Conservation (phyloP, 2,113 vertebrate genomes). For the Pollimyrus isidori region DNA sequence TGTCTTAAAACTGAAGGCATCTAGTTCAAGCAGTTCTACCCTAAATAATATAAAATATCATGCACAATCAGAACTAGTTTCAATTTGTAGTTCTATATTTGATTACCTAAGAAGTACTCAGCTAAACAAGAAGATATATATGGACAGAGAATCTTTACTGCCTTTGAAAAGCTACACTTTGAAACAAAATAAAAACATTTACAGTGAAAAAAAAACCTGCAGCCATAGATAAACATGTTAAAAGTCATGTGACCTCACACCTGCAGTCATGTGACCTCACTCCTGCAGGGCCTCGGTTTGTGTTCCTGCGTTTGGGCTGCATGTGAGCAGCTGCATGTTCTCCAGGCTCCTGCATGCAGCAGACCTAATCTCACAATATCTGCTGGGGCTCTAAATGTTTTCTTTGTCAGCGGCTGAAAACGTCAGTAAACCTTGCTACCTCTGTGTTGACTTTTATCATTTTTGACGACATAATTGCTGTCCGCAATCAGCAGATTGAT, state of each 20-base stretch:
- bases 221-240: not conserved
- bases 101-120: not conserved
- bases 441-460: not conserved
- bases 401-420: not conserved
- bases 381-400: not conserved
- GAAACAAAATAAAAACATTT: not conserved
- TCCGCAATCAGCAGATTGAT: not conserved
- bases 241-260: not conserved
- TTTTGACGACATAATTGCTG: not conserved
- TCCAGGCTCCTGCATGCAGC: not conserved
- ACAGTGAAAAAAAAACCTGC: not conserved
- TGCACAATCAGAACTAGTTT: not conserved
- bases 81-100: not conserved
- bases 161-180: not conserved
- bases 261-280: not conserved
- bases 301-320: not conserved
- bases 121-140: not conserved
- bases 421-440: not conserved
- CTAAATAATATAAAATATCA: not conserved
- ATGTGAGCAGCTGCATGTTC: not conserved
- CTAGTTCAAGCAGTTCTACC: not conserved
- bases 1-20: not conserved
- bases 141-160: not conserved
- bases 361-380: not conserved
- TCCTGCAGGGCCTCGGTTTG: not conserved